These are phyloP conservation scores for Notodonta dromedarius DNA, from an alignment of 2,888 invertebrate species.

Conservation along the genomic window DNA sequence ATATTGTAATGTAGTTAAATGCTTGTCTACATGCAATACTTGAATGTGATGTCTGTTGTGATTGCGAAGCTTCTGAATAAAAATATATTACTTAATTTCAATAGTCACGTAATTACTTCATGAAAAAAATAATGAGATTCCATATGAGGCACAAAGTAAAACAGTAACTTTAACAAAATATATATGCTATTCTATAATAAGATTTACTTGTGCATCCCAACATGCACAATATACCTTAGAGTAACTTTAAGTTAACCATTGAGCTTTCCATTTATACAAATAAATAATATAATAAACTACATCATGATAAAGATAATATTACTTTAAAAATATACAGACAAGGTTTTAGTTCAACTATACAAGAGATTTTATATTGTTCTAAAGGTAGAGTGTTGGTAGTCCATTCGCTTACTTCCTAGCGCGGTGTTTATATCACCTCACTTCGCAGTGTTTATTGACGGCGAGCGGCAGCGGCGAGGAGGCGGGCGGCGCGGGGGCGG, in stretches of 20 bases:
- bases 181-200: slow-evolving; percentile 62
- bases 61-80: slow-evolving; percentile 47
- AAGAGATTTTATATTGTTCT: slow-evolving; percentile 52
- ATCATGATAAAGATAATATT: slow-evolving; percentile 54
- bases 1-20: slow-evolving; percentile 1
- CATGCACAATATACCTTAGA: slow-evolving; percentile 75
- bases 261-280: slow-evolving; percentile 83
- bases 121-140: slow-evolving; percentile 75
- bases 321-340: slow-evolving; percentile 66
- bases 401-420: slow-evolving; percentile 17
- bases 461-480: slow-evolving; percentile 75
- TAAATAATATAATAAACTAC: slow-evolving; percentile 74
- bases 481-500: slow-evolving; percentile 35
- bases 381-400: slow-evolving; percentile 16
- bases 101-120: slow-evolving; percentile 42
- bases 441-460: slow-evolving; percentile 92
- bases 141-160: slow-evolving; percentile 76
- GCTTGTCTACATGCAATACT: slow-evolving; percentile 5
- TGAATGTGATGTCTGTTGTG: slow-evolving; percentile 56
- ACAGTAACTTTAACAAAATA: slow-evolving; percentile 75
- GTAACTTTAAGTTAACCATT: slow-evolving; percentile 81
- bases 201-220: slow-evolving; percentile 73
- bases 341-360: slow-evolving; percentile 52
- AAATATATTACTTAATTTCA: slow-evolving; percentile 32
- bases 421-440: slow-evolving; percentile 90